Conservation (phyloP, 2,888 invertebrate species). For the Clivina fossor region DNA sequence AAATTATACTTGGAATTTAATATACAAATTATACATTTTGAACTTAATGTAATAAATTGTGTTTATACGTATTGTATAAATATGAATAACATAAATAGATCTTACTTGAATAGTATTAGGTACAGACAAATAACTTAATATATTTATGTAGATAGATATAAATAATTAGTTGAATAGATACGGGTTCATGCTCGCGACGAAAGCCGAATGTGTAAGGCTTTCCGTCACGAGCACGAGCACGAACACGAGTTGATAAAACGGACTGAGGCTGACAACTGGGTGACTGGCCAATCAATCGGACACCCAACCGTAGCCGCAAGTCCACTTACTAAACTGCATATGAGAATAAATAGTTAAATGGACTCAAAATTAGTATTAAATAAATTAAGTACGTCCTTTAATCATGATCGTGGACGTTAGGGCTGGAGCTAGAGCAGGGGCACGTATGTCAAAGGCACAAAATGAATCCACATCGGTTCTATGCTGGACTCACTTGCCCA, state of each 20-base stretch:
- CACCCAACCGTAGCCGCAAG: too few relatives aligned
- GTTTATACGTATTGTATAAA: too few relatives aligned
- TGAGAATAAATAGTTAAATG: too few relatives aligned
- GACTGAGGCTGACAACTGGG: too few relatives aligned
- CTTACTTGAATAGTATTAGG: constrained; percentile 24
- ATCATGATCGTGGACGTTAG: constrained; percentile 22
- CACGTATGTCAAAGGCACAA: constrained; percentile 10
- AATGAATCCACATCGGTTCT: constrained; percentile 36
- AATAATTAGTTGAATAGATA: background rate
- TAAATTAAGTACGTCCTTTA: constrained; percentile 22
- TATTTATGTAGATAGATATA: constrained; percentile 15
- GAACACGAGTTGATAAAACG: too few relatives aligned
- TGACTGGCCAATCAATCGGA: too few relatives aligned
- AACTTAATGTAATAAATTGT: too few relatives aligned
- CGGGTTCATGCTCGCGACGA: constrained; percentile 32
- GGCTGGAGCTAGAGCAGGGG: constrained; percentile 22
- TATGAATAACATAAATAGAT: constrained; percentile 28
- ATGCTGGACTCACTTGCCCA: constrained; percentile 15
- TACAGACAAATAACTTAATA: constrained; percentile 26
- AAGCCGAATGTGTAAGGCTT: constrained; percentile 3
- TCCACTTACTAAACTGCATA: too few relatives aligned
- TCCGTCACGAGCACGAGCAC: constrained; percentile 26
- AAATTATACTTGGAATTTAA: too few relatives aligned
- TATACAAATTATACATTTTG: too few relatives aligned
- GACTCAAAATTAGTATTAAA: constrained; percentile 27